These are phyloP conservation scores for Lethenteron reissneri DNA, from an alignment of 2,113 vertebrate genomes.

Conservation along the genomic window DNA sequence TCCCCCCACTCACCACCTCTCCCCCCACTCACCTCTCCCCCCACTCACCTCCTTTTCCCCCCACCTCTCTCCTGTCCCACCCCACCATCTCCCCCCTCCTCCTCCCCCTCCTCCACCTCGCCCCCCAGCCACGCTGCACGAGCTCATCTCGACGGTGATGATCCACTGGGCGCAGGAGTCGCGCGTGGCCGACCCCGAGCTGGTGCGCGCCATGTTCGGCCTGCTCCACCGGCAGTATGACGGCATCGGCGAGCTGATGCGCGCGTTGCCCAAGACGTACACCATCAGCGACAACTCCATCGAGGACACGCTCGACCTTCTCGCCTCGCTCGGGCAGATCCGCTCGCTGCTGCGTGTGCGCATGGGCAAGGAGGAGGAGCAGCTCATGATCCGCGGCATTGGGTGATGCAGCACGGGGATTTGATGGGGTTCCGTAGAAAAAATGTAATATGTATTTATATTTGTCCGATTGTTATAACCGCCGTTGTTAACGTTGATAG, in stretches of 20 bases:
- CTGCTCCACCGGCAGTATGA: slow-evolving; percentile 78
- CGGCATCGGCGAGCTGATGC: slow-evolving; percentile 77
- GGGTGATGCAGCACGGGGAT: slow-evolving; percentile 16
- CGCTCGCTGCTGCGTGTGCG: slow-evolving; percentile 80
- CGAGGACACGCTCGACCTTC: slow-evolving; percentile 61
- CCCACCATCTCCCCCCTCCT: too few relatives aligned
- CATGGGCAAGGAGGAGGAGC: slow-evolving; percentile 90
- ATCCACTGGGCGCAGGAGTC: slow-evolving; percentile 87
- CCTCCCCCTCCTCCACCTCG: too few relatives aligned
- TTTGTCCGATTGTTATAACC: too few relatives aligned
- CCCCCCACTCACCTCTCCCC: too few relatives aligned
- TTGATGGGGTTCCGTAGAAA: too few relatives aligned
- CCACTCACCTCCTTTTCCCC: too few relatives aligned
- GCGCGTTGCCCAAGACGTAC: slow-evolving; percentile 73
- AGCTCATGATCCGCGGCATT: slow-evolving; percentile 88
- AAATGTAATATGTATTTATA: too few relatives aligned
- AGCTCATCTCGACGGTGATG: slow-evolving; percentile 90
- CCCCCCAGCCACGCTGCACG: slow-evolving; percentile 55
- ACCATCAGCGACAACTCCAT: slow-evolving; percentile 73
- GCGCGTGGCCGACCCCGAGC: slow-evolving; percentile 69
- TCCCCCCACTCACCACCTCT: too few relatives aligned
- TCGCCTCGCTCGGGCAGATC: slow-evolving; percentile 82
- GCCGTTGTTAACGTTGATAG: too few relatives aligned
- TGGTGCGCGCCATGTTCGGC: slow-evolving; percentile 84
- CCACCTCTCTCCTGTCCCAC: too few relatives aligned